Evolutionary conservation across 2,888 invertebrate genomes (phyloP), one percentile per base, ranked within the genome.

Genomic region (Caenorhabditis imperialis): DNA sequence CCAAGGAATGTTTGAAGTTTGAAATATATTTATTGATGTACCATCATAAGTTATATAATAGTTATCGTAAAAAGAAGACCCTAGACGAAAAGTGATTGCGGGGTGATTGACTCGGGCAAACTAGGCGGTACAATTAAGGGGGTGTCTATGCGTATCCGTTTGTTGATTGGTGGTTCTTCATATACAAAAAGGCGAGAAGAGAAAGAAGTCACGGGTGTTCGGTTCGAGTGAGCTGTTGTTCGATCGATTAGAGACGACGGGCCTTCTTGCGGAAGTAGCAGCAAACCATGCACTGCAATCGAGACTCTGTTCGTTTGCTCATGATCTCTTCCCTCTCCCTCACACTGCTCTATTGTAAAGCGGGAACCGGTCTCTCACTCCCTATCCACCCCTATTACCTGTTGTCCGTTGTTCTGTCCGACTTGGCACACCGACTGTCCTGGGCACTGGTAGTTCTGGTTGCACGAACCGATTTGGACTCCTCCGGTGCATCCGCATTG

Each of bases 371-470:
- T 5, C 54, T 42, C 25, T 40, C 16, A 12, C 33, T 22, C 57
- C 45, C 61, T 10, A 40, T 54, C 27, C 40, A 40, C 25, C 45
- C 27, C 48, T 8, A 18, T 71, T 72, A 78, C 78, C 75, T 81
- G 82, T 55, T 79, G 75, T 65, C 77, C 77, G 55, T 79, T 74
- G 58, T 77, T 79, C 55, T 84, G 83, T 57, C 86, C 86, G 44
- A 86, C 84, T 63, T 87, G 86, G 79, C 86, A 86, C 53, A 87
- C 84, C 25, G 84, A 84, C 71, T 85, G 84, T 51, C 86, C 86
- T 51, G 86, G 86, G 70, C 86, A 86, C 67, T 86, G 86, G 78
- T 82, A 87, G 78, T 85, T 86, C 50, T 78, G 74, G 62, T 84
- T 86, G 79, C 86, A 86, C 25, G 81, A 78, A 25, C 86, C 86